Conservation (phyloP, 2,113 vertebrate species). For the Zonotrichia leucophrys region DNA sequence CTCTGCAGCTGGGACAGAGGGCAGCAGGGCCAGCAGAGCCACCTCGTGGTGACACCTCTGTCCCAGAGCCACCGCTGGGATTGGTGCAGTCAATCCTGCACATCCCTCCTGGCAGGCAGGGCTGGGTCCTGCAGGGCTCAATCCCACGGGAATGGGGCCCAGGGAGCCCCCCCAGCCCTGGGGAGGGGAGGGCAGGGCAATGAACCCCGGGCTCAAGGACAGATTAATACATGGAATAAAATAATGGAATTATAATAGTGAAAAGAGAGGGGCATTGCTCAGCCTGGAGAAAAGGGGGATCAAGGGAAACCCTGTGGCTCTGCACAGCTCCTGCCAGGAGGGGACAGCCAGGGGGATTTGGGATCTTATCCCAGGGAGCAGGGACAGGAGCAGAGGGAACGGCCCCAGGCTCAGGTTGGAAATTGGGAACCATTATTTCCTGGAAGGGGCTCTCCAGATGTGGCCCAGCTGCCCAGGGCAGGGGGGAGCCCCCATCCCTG, state of each 20-base stretch:
- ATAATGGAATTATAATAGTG: accelerated
- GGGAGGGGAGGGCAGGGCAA: background rate
- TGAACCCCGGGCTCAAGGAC: background rate
- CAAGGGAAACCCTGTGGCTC: background rate
- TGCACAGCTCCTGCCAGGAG: background rate
- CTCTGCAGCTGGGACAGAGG: background rate
- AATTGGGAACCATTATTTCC: accelerated
- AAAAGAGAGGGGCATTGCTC: background rate
- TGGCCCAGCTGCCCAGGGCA: background rate
- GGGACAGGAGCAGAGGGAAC: background rate
- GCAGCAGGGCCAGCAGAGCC: slow-evolving; percentile 2
- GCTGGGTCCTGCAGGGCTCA: background rate
- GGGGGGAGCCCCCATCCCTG: accelerated
- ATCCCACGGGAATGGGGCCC: background rate
- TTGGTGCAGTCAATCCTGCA: accelerated
- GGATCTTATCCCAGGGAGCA: background rate
- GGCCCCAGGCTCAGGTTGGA: accelerated
- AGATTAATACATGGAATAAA: background rate
- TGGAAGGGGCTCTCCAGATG: accelerated
- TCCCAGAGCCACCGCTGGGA: background rate
- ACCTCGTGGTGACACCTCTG: slow-evolving; percentile 29
- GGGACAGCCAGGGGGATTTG: accelerated
- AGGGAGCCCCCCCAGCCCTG: accelerated
- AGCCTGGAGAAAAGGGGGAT: background rate
- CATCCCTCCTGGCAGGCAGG: background rate